These are phyloP conservation scores for Drosophila hawaiiensis DNA, from an alignment of 2,888 invertebrate species.

Conservation along the genomic window DNA sequence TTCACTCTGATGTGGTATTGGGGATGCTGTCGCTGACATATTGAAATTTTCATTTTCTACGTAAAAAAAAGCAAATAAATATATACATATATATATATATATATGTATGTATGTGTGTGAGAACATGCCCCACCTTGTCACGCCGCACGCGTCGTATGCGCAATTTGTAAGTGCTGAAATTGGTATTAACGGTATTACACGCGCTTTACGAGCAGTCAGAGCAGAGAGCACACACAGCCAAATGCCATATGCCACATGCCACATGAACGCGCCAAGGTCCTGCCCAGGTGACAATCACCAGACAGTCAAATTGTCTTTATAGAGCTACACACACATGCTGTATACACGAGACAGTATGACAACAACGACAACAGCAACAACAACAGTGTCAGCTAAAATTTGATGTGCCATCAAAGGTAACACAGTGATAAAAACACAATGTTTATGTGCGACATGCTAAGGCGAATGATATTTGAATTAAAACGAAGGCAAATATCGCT, in stretches of 20 bases:
- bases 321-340: not conserved
- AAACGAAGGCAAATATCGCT: not conserved
- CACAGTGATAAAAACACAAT: constrained; percentile 25
- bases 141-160: constrained; percentile 69
- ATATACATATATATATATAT: not conserved
- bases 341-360: not conserved
- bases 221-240: constrained; percentile 25
- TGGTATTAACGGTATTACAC: constrained; percentile 77
- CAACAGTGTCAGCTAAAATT: constrained; percentile 26
- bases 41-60: constrained; percentile 73
- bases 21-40: constrained; percentile 66
- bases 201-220: constrained; percentile 68
- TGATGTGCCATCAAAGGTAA: constrained; percentile 33
- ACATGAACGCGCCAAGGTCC: constrained; percentile 15
- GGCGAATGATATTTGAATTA: constrained; percentile 1
- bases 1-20: constrained; percentile 12
- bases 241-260: constrained; percentile 17
- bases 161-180: constrained; percentile 76
- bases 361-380: not conserved
- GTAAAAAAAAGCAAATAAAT: constrained; percentile 21
- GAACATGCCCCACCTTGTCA: constrained; percentile 13
- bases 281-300: constrained; percentile 57
- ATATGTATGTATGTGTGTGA: not conserved
- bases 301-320: constrained; percentile 45
- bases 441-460: not conserved